Base-by-base conservation (phyloP, 2,797 vertebrate species). In the Anguilla megastoma region DNA sequence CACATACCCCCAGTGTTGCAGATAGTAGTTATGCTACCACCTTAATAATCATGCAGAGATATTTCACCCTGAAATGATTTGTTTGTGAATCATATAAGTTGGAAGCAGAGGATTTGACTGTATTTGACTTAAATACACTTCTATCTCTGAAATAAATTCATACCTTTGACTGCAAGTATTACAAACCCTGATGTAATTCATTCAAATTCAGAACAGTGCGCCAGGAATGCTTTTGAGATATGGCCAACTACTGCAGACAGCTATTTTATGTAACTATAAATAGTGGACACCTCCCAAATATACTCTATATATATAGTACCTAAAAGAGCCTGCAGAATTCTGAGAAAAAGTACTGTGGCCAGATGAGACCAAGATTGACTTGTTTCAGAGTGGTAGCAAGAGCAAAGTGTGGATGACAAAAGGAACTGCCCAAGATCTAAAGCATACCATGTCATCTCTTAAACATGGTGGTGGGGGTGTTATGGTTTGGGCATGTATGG, bases 261-360 rank as follows among this genome's bases (percentile, higher is more conserved):
- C 88, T 69, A 92, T 91, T 88, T 79, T 79, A 60, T 84, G 86
- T 6, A 9, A 10, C 91, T 91, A 92, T 92, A 93, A 93, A 93
- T 93, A 93, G 91, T 87, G 85, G 66, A 41, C n/a, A 41, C 41
- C 86, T 90, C 89, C 88, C 82, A 86, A 86, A 87, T 76, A 76
- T 69, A n/a, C 24, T 6, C 24, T 56, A 56, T 56, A 58, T 16
- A 16, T 45, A 5, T 45, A 45, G 41, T 45, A 45, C 41, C 41
- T 45, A 45, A 45, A 45, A 45, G 41, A 45, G 41, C 41, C 41
- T 45, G 41, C 41, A 45, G 4, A 45, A 45, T 45, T 45, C 41
- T 45, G 41, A 45, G 41, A 45, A 45, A 45, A 45, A 45, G 41
- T 45, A 45, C 41, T 45, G 41, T 45, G 41, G 41, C 4, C 2